phyloP scores from a whole-genome alignment of 37 sponge, comb jelly and placozoan species.

The Hormiphora californensis region DNA sequence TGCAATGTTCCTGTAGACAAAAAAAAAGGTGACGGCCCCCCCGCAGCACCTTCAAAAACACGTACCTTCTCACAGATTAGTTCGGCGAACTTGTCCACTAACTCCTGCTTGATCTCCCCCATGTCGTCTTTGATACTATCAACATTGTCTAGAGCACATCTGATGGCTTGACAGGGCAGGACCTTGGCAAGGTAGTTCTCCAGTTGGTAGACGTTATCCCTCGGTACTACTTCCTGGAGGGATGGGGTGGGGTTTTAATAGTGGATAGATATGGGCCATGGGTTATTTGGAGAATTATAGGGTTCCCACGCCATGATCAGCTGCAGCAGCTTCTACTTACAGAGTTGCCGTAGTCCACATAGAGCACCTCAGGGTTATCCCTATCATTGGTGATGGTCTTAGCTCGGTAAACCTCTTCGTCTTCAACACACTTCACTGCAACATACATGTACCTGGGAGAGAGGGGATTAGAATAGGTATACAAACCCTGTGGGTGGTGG shows the following conservation, averaged over 20 bases:
- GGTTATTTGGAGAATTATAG: background rate
- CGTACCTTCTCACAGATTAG: background rate
- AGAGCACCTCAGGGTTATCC: background rate
- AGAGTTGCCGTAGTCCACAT: conserved; percentile 9
- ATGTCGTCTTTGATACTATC: background rate
- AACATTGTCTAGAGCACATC: background rate
- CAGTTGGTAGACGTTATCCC: background rate
- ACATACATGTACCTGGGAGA: conserved; percentile 1
- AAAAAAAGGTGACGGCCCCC: too few relatives aligned
- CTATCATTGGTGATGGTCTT: background rate
- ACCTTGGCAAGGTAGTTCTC: background rate
- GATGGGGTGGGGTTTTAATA: background rate
- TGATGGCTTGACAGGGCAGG: background rate
- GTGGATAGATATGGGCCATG: background rate
- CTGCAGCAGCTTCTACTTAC: background rate
- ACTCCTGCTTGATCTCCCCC: background rate
- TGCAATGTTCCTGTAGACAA: too few relatives aligned
- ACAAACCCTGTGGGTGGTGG: too few relatives aligned
- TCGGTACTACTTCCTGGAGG: background rate
- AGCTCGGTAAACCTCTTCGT: background rate
- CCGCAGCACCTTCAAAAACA: background rate
- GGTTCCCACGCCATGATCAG: background rate
- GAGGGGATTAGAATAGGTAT: too few relatives aligned
- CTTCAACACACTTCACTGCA: background rate
- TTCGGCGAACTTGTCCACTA: background rate